phyloP scores from a whole-genome alignment of 2,797 vertebrate genomes.

The Acanthurus tractus region DNA sequence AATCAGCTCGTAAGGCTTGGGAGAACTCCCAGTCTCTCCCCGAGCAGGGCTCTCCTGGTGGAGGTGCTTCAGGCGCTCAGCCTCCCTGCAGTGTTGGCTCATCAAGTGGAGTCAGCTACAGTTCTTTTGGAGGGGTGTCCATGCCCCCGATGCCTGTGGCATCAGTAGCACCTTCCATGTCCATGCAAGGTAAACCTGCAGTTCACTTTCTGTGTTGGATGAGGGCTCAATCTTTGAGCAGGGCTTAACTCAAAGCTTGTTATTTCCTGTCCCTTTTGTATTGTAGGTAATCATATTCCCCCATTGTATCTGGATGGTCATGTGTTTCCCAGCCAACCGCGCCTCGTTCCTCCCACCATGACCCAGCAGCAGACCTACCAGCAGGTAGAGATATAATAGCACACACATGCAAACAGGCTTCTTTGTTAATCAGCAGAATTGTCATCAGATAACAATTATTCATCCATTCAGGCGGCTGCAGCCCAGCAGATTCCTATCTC shows the following conservation, averaged over 20 bases:
- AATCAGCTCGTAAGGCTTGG: conserved; percentile 98
- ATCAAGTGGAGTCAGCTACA: conserved; percentile 95
- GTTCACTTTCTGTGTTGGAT: not conserved
- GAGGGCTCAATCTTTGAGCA: not conserved
- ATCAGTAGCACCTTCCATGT: conserved; percentile 97
- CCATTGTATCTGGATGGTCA: conserved; percentile 97
- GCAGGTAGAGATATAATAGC: conserved; percentile 84
- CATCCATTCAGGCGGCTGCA: conserved; percentile 88
- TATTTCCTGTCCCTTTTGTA: not conserved
- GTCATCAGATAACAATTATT: conserved; percentile 24
- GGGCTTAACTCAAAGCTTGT: conserved; percentile 3
- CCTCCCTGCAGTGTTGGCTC: conserved; percentile 93
- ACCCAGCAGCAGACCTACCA: conserved; percentile 98
- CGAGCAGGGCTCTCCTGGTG: conserved; percentile 95
- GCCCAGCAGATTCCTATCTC: conserved; percentile 99
- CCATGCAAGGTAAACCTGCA: conserved; percentile 91
- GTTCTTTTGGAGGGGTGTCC: conserved; percentile 96
- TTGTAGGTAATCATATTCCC: conserved; percentile 94
- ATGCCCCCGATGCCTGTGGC: conserved; percentile 99
- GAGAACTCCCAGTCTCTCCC: conserved; percentile 98
- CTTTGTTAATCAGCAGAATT: conserved; percentile 18
- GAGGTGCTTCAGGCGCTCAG: conserved; percentile 88
- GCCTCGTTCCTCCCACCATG: conserved; percentile 94
- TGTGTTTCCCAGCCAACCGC: conserved; percentile 95
- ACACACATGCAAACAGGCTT: not conserved